A percentile compares a stretch with the other conserved stretches of the same genome.
Conservation (phyloP, 2,797 vertebrate species). For the Xenopus petersii region DNA sequence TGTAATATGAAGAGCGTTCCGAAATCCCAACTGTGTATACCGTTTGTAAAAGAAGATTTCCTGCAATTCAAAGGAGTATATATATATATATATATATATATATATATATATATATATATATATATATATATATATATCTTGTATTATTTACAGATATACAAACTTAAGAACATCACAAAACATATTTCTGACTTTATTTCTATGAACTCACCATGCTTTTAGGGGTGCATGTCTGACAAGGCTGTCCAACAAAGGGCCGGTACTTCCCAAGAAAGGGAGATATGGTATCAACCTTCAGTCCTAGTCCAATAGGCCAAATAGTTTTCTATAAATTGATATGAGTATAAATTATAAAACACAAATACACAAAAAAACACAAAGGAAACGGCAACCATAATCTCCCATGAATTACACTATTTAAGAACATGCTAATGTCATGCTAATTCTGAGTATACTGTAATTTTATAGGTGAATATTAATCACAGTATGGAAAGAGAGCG, state of each 20-base stretch:
- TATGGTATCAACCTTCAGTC: slow-evolving; percentile 64
- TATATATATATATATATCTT: too few relatives aligned
- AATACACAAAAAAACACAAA: too few relatives aligned
- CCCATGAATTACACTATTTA: too few relatives aligned
- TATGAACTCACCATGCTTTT: slow-evolving; percentile 80
- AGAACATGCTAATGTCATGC: too few relatives aligned
- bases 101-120: too few relatives aligned
- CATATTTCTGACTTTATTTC: neutral
- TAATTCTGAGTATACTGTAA: too few relatives aligned
- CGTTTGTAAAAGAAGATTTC: slow-evolving; percentile 58
- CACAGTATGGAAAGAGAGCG: too few relatives aligned
- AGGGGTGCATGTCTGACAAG: slow-evolving; percentile 86
- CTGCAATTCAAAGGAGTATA: slow-evolving; percentile 44
- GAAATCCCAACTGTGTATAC: slow-evolving; percentile 69
- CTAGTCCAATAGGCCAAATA: slow-evolving; percentile 39
- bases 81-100: too few relatives aligned
- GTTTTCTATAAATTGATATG: slow-evolving; percentile 41
- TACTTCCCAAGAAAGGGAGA: slow-evolving; percentile 73
- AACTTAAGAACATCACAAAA: too few relatives aligned
- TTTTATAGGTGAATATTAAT: too few relatives aligned
- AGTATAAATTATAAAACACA: neutral
- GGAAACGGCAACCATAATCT: too few relatives aligned
- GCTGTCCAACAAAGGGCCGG: slow-evolving; percentile 72
- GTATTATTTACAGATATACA: too few relatives aligned
- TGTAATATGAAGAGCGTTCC: slow-evolving; percentile 68